Base-by-base conservation (phyloP, 2,113 vertebrate species). In the Lota lota region DNA sequence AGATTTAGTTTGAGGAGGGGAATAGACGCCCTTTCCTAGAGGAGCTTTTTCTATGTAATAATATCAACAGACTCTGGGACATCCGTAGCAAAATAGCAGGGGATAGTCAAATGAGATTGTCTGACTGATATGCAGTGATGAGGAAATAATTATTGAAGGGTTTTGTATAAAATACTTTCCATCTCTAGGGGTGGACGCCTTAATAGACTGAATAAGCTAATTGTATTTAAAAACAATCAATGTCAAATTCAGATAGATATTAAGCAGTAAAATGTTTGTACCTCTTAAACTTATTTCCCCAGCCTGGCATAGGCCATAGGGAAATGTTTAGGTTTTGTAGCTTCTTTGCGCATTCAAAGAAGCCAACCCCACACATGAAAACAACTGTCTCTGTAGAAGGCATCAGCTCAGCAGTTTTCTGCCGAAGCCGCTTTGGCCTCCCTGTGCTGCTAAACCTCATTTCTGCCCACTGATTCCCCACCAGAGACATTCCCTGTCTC, bases 401-500 rank as follows among this genome's bases (percentile, higher is more conserved):
- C 40, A 47, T 10, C 40, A 47, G 53, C n/a, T 56, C 53, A 56
- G 53, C 53, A 56, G 16, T 56, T 56, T 24, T 74, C 63, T 70
- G 64, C 70, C 72, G 76, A 70, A 61, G 56, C 50, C 40, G 16
- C 22, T 56, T 16, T 61, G 53, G 53, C 53, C 53, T 10, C 53
- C 16, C 22, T 69, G 47, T 61, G 28, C 66, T 75, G 66, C 64
- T 79, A 75, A 82, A 86, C 62, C 68, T 59, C 61, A 28, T 7
- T 21, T 69, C 65, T 78, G 61, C 78, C 63, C 68, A 24, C 75
- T 78, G 79, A 78, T 86, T 81, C 71, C 73, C 73, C 81, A 79
- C 72, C 79, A 82, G 78, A 85, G 78, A 81, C 77, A 33, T 79
- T 74, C 87, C 82, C 77, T 28, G 57, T 67, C 85, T 76, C 74